Conservation (phyloP, 2,888 invertebrate genomes). For the Chalcosyrphus nemorum region DNA sequence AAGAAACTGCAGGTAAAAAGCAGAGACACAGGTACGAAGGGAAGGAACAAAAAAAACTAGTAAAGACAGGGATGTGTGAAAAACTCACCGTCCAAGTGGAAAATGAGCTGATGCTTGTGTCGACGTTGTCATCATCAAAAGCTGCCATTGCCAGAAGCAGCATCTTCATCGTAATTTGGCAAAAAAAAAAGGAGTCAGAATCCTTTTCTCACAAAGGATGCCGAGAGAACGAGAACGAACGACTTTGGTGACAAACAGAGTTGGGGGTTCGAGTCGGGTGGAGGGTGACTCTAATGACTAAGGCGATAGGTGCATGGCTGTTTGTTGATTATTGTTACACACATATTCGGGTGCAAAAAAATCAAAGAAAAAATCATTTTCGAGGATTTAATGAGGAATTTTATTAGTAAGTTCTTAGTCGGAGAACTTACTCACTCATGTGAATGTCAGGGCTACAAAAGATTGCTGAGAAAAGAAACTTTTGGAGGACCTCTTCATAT, state of each 20-base stretch:
- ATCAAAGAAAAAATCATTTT: background rate
- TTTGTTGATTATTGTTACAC: background rate
- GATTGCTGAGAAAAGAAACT: too few relatives aligned
- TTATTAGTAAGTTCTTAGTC: too few relatives aligned
- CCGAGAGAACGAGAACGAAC: background rate
- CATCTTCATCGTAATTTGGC: background rate
- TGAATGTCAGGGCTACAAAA: background rate
- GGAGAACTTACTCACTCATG: too few relatives aligned
- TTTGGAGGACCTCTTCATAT: too few relatives aligned
- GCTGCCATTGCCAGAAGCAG: conserved; percentile 8
- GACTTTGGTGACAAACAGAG: background rate
- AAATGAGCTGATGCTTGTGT: conserved; percentile 31
- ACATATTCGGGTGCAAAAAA: background rate
- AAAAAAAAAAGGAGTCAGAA: background rate
- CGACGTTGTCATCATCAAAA: conserved; percentile 11
- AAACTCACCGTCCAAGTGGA: conserved; percentile 19
- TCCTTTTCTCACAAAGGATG: background rate
- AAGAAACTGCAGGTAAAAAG: background rate
- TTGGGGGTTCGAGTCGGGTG: background rate
- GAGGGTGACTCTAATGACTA: background rate
- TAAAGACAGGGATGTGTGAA: conserved; percentile 20
- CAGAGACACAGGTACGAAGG: background rate
- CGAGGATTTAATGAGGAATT: background rate
- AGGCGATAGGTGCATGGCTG: background rate
- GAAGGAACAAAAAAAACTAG: background rate